Percentiles rank a stretch among this genome's conserved stretches.
phyloP scores from a whole-genome alignment of 37 sponge, comb jelly and placozoan genomes.

The Amphimedon queenslandica region DNA sequence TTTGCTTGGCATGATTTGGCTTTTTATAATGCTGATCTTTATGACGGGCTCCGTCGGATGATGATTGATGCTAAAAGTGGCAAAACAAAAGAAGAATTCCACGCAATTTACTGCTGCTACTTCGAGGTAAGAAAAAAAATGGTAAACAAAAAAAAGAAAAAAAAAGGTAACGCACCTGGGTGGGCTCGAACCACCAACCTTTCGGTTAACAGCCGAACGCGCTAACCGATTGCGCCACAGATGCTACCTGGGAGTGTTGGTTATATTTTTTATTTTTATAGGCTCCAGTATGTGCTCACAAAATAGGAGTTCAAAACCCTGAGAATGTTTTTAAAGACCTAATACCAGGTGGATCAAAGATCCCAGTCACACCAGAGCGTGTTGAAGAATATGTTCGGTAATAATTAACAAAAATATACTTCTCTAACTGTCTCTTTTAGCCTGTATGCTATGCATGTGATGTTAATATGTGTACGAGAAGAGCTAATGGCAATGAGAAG shows the following conservation, averaged over 20 bases:
- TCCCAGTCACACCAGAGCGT: constrained; percentile 77
- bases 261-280: constrained; percentile 3
- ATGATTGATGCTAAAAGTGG: constrained; percentile 65
- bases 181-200: constrained; percentile 77
- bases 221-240: constrained; percentile 75
- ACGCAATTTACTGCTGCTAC: constrained; percentile 68
- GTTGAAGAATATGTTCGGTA: constrained; percentile 84
- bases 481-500: constrained; percentile 79
- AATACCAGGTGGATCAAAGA: constrained; percentile 69
- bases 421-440: too few species aligned
- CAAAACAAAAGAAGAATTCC: constrained; percentile 60
- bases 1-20: constrained; percentile 94
- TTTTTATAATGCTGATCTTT: constrained; percentile 92
- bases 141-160: constrained; percentile 14
- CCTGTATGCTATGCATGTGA: constrained; percentile 73
- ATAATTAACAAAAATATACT: too few species aligned
- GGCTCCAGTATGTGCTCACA: constrained; percentile 52
- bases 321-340: constrained; percentile 65
- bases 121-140: constrained; percentile 62
- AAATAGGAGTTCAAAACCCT: background rate
- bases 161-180: constrained; percentile 47
- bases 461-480: constrained; percentile 78
- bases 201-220: constrained; percentile 80
- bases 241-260: constrained; percentile 7
- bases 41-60: constrained; percentile 84